These are phyloP conservation scores for Pangasianodon hypophthalmus DNA, from an alignment of 2,113 vertebrate species.

Conservation along the genomic window DNA sequence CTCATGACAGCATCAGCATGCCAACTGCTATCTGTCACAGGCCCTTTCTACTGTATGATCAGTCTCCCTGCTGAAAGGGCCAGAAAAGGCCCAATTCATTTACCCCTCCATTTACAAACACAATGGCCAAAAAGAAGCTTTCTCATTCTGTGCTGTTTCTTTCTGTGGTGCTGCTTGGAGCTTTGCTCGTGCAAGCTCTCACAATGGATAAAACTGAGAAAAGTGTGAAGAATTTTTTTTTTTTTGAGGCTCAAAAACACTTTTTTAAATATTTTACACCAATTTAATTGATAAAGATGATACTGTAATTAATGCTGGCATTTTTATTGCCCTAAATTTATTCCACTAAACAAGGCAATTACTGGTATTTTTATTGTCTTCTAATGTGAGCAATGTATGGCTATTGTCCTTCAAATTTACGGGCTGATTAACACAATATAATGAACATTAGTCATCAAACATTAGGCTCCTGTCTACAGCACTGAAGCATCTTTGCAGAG, in stretches of 20 bases:
- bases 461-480: not conserved
- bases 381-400: not conserved
- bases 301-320: constrained; percentile 9
- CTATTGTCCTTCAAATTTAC: constrained; percentile 32
- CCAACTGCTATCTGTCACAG: constrained; percentile 70
- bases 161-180: constrained; percentile 23
- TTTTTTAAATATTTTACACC: not conserved
- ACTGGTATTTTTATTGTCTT: not conserved
- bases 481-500: not conserved
- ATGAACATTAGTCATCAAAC: not conserved
- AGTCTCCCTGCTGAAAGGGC: constrained; percentile 46
- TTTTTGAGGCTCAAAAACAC: not conserved
- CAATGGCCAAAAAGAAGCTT: constrained; percentile 45
- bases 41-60: constrained; percentile 54
- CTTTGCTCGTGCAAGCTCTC: constrained; percentile 36
- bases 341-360: constrained; percentile 11
- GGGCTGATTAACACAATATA: not conserved
- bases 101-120: constrained; percentile 35
- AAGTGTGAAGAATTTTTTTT: not conserved
- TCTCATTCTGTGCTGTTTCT: constrained; percentile 36
- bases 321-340: constrained; percentile 33
- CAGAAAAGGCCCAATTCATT: constrained; percentile 47
- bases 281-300: not conserved
- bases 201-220: not conserved
- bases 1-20: constrained; percentile 67